phyloP scores from a whole-genome alignment of 2,888 invertebrate species.

The Amiota communis region DNA sequence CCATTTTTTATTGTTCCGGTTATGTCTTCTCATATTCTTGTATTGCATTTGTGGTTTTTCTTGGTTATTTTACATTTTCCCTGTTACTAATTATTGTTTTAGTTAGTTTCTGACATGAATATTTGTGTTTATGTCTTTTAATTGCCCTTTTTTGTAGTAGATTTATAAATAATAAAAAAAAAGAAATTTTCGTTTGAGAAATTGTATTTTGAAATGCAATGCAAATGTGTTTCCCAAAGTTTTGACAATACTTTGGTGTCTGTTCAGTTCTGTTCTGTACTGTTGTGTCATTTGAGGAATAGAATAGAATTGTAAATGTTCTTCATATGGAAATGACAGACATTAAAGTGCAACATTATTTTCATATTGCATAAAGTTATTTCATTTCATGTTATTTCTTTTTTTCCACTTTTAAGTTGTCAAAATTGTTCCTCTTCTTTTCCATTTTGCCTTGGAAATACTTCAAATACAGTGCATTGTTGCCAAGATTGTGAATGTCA shows the following conservation, averaged over 20 bases:
- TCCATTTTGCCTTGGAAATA: neutral
- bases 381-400: neutral
- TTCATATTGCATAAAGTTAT: neutral
- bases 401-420: no score
- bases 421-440: neutral
- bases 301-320: neutral
- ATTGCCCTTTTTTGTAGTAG: constrained; percentile 55
- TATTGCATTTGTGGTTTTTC: constrained; percentile 37
- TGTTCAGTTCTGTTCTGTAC: neutral
- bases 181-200: constrained; percentile 47
- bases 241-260: neutral
- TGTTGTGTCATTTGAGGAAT: neutral
- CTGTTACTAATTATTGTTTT: constrained; percentile 66
- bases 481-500: constrained; percentile 10
- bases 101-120: constrained; percentile 63
- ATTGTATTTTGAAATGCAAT: constrained; percentile 60
- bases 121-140: constrained; percentile 66
- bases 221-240: constrained; percentile 9
- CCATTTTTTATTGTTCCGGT: constrained; percentile 10
- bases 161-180: constrained; percentile 36
- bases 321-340: neutral
- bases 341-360: constrained; percentile 10
- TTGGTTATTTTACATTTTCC: constrained; percentile 40
- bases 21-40: constrained; percentile 41
- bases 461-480: constrained; percentile 4